Evolutionary conservation across 2,113 vertebrate genomes (phyloP).

Genomic region (Ivindomyrus marchei): DNA sequence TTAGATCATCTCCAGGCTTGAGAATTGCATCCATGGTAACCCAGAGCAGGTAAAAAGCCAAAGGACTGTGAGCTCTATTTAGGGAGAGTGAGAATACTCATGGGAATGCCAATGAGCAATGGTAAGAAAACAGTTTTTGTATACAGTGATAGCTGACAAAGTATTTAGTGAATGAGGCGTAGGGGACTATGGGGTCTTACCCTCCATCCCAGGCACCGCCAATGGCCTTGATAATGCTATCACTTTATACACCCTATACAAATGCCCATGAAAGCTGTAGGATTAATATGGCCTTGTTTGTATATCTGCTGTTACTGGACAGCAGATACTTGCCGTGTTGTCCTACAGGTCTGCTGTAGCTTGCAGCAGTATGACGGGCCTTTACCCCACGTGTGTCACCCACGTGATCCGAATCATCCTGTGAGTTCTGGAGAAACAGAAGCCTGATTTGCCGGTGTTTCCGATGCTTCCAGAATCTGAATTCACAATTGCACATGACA

Average conservation of each 20-base stretch:
- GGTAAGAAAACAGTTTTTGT: not conserved
- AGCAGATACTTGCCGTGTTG: not conserved
- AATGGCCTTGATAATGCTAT: not conserved
- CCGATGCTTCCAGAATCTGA: not conserved
- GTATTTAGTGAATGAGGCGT: not conserved
- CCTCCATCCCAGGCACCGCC: not conserved
- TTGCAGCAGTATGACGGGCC: not conserved
- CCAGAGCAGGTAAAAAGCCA: not conserved
- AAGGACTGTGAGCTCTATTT: not conserved
- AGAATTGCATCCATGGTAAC: not conserved
- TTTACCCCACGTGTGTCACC: not conserved
- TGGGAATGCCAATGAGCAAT: not conserved
- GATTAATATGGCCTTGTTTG: not conserved
- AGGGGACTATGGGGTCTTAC: not conserved
- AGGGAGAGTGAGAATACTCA: not conserved
- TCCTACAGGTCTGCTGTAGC: not conserved
- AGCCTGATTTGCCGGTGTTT: not conserved
- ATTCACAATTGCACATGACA: not conserved
- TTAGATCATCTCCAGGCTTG: not conserved
- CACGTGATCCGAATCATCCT: not conserved
- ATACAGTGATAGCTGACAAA: not conserved
- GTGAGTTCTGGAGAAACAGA: not conserved
- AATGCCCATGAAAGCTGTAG: not conserved
- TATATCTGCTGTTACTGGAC: not conserved
- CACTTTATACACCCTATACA: not conserved